Base-by-base conservation (phyloP, 1,140 invertebrate genomes). In the Parasteatoda tepidariorum region DNA sequence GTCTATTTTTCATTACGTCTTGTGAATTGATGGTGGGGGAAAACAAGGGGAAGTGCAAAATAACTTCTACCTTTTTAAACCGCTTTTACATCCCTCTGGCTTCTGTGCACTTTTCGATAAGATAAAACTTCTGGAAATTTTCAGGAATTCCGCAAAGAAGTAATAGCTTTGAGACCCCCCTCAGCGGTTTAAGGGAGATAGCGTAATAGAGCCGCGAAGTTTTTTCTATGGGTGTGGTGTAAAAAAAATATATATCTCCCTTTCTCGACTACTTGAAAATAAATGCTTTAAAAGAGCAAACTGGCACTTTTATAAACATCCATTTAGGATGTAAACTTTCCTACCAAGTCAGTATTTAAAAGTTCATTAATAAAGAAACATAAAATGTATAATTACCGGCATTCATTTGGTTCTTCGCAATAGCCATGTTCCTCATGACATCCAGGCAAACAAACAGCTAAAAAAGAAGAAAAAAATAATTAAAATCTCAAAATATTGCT, bases 321-420 rank as follows among this genome's bases (percentile, higher is more conserved):
- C n/a, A n/a, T n/a, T n/a, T n/a, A n/a, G n/a, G n/a, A n/a, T n/a
- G n/a, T n/a, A n/a, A n/a, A n/a, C n/a, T n/a, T n/a, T n/a, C n/a
- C n/a, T n/a, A n/a, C n/a, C n/a, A n/a, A n/a, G n/a, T n/a, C n/a
- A n/a, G n/a, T n/a, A n/a, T n/a, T n/a, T n/a, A n/a, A n/a, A n/a
- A n/a, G n/a, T n/a, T n/a, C n/a, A 2, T 48, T 48, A 48, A 4
- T 4, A 48, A 18, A 48, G 38, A 13, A 48, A 48, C 18, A 13
- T 64, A 31, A 11, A 33, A 73, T 41, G 5, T 59, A 88, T 93
- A 97, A 95, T 95, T 92, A 97, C 96, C 92, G 93, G 95, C 97
- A 98, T 91, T 98, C 95, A 91, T 96, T 95, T 86, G 97, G 97
- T 88, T 92, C 92, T 87, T 92, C 93, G 92, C 97, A 99, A 89